Evolutionary conservation across 2,888 invertebrate genomes (phyloP), one percentile per base, ranked within the genome.

Genomic region (Sminthurinus aureus): DNA sequence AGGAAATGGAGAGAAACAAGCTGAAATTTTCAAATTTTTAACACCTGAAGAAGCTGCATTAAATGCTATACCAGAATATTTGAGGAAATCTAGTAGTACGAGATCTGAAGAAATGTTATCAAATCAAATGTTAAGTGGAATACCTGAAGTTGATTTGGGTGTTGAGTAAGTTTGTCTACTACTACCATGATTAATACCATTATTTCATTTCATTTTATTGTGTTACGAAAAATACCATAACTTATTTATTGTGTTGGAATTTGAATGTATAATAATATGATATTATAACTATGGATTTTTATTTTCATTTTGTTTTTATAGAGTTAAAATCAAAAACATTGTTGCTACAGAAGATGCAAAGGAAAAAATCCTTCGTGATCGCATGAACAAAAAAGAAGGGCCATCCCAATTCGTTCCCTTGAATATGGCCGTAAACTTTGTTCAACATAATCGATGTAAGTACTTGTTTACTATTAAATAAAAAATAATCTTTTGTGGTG

Each of bases 271-370:
- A 77, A 50, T 58, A 58, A 58, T 58, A 15, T 12, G 9, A n/a
- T 1, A 64, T 64, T 18, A 64, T 64, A 76, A 76, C 38, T 76
- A 76, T 38, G 13, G 12, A 4, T 76, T 50, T 76, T 13, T 75
- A 12, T 11, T 51, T 50, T n/a, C 20, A 18, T n/a, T 76, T 76
- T n/a, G 24, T n/a, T 66, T 85, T 90, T 90, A 51, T 88, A 94
- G 94, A 89, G 98, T 98, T 0, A 98, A 99, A 92, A 99, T 99
- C 86, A 95, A 94, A 89, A 99, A 99, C 90, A 99, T 99, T 88
- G 98, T 99, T 92, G 98, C 98, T 0, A 99, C 99, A 0, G 99
- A 99, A 91, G 98, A 98, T 90, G 98, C 99, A 0, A 99, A 99
- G 91, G 94, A 98, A 90, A 96, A 95, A 90, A 91, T 99, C 64